phyloP scores from a whole-genome alignment of 2,113 vertebrate species.

The Mormoops blainvillei region DNA sequence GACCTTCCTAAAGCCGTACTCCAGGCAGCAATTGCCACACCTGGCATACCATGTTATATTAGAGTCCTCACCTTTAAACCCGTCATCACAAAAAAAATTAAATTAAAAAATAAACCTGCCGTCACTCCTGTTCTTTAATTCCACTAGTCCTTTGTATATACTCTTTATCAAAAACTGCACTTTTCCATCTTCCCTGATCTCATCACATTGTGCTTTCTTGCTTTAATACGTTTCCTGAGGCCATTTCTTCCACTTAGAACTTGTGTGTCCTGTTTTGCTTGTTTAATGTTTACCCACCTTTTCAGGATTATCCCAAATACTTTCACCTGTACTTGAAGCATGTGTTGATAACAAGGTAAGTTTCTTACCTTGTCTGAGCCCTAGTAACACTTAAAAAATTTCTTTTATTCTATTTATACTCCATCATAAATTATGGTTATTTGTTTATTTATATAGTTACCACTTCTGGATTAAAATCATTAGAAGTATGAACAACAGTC shows the following conservation, averaged over 20 bases:
- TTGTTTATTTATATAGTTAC: neutral
- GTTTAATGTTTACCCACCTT: neutral
- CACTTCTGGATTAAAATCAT: neutral
- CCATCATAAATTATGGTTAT: neutral
- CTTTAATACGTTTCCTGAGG: neutral
- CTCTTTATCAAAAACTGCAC: neutral
- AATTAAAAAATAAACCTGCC: neutral
- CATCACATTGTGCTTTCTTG: neutral
- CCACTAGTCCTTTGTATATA: neutral
- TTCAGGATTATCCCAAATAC: neutral
- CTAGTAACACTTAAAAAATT: neutral
- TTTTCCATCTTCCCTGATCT: neutral
- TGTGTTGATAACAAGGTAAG: neutral
- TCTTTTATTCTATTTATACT: neutral
- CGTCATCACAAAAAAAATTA: neutral
- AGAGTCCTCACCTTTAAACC: neutral
- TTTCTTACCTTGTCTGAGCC: neutral
- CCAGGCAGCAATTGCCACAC: neutral
- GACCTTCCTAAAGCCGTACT: neutral
- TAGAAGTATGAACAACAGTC: neutral
- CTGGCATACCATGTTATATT: neutral
- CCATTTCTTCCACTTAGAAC: neutral
- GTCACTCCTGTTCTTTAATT: neutral
- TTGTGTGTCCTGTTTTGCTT: neutral
- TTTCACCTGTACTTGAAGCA: neutral